Percentiles rank a stretch among this genome's conserved stretches.
phyloP scores from a whole-genome alignment of 1,140 invertebrate genomes.

The Drosophila melanica region DNA sequence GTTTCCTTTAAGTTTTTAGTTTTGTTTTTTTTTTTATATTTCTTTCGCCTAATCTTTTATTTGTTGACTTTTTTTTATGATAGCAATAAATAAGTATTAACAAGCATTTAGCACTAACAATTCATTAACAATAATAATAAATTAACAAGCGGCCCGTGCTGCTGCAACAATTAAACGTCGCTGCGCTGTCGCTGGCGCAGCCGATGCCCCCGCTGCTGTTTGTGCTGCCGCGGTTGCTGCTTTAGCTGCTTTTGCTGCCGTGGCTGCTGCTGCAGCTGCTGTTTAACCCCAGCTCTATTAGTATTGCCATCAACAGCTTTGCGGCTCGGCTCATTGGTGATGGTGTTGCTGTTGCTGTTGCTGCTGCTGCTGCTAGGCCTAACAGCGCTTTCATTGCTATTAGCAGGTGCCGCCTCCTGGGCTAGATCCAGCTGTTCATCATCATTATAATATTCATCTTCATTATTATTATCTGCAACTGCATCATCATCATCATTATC shows the following conservation, averaged over 20 bases:
- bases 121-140: slow-evolving; percentile 76
- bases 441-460: slow-evolving; percentile 10
- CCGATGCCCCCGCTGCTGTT: slow-evolving; percentile 11
- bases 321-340: slow-evolving; percentile 30
- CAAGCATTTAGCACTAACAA: slow-evolving; percentile 73
- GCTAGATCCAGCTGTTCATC: slow-evolving; percentile 8
- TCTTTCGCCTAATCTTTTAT: slow-evolving; percentile 19
- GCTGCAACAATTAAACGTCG: slow-evolving; percentile 34
- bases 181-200: slow-evolving; percentile 8
- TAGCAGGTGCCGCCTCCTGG: slow-evolving; percentile 31
- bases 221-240: not conserved
- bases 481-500: slow-evolving; percentile 19
- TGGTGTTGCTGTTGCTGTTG: slow-evolving; percentile 9
- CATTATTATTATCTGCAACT: too few relatives aligned
- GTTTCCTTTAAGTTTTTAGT: not conserved
- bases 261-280: slow-evolving; percentile 26
- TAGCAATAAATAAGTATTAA: slow-evolving; percentile 77
- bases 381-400: slow-evolving; percentile 50
- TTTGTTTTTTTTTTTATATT: slow-evolving; percentile 6
- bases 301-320: slow-evolving; percentile 43
- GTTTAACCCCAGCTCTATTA: slow-evolving; percentile 32
- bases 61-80: slow-evolving; percentile 52
- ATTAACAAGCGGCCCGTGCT: slow-evolving; percentile 42
- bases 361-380: slow-evolving; percentile 13
- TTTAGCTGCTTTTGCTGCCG: not conserved